Percentiles rank a stretch among this genome's conserved stretches.
Conservation (phyloP, 2,888 invertebrate genomes). For the Cerastis rubricosa region DNA sequence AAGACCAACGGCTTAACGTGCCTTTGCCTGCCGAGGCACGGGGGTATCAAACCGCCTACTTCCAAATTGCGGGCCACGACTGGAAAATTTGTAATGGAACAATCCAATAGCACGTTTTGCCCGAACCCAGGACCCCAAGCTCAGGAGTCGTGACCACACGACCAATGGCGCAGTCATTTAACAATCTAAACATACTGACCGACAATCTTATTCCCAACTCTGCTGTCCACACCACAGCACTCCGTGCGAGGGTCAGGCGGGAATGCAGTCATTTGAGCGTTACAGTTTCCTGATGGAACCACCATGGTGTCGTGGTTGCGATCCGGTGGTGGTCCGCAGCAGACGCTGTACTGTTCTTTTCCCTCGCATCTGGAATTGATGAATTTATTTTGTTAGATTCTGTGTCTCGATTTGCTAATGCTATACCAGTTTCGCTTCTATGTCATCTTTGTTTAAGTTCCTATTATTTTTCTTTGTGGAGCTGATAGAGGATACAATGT, state of each 20-base stretch:
- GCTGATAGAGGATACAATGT: neutral
- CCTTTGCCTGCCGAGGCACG: no score
- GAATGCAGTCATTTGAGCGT: slow-evolving; percentile 61
- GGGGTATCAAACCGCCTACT: no score
- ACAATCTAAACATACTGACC: slow-evolving; percentile 66
- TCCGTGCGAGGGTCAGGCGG: slow-evolving; percentile 73
- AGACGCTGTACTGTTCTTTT: slow-evolving; percentile 73
- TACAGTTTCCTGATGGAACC: slow-evolving; percentile 50
- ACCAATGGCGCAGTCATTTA: neutral
- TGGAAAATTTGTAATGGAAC: no score
- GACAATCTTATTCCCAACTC: slow-evolving; percentile 74
- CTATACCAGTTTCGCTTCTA: neutral
- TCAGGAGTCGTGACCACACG: no score
- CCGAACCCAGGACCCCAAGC: no score
- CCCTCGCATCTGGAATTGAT: slow-evolving; percentile 69
- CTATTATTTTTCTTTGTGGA: neutral
- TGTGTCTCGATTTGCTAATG: neutral
- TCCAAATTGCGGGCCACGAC: no score
- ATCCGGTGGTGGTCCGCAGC: slow-evolving; percentile 72
- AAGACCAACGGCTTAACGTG: no score
- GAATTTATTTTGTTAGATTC: neutral
- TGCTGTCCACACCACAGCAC: slow-evolving; percentile 81
- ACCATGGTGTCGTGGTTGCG: rapidly evolving
- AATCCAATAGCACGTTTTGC: no score
- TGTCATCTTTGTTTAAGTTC: neutral